Evolutionary conservation across 2,797 vertebrate species (phyloP).

Genomic region (Danio albolineatus): DNA sequence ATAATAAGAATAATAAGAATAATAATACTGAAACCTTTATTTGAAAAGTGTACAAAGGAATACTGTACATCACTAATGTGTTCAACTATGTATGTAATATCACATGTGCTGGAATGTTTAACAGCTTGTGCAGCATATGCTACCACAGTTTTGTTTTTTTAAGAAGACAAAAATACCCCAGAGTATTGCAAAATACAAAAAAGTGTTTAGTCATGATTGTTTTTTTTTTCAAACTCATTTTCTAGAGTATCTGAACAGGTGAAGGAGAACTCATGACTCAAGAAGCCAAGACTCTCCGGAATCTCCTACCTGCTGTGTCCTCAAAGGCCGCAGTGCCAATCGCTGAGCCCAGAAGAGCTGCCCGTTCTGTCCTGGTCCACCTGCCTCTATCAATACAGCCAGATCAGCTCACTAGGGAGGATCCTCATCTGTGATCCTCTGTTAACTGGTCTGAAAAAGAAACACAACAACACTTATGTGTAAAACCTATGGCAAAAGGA

Average conservation of each 20-base stretch:
- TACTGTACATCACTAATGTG: neutral
- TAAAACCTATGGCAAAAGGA: neutral
- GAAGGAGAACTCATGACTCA: slow-evolving; percentile 64
- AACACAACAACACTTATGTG: neutral
- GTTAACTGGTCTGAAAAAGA: neutral
- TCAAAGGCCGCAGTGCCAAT: slow-evolving; percentile 62
- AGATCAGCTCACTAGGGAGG: slow-evolving; percentile 29
- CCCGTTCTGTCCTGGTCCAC: slow-evolving; percentile 65
- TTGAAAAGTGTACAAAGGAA: neutral
- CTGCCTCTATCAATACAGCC: slow-evolving; percentile 63
- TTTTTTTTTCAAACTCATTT: slow-evolving; percentile 33
- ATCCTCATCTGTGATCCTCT: neutral
- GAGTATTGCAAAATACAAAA: neutral
- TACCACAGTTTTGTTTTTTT: neutral
- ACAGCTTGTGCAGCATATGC: slow-evolving; percentile 10
- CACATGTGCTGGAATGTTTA: neutral
- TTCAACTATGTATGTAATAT: slow-evolving; percentile 4
- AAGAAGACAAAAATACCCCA: neutral
- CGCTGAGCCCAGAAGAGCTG: slow-evolving; percentile 36
- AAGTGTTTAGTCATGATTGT: neutral
- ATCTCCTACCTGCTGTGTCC: slow-evolving; percentile 75
- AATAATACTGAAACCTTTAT: neutral
- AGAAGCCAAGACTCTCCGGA: slow-evolving; percentile 62
- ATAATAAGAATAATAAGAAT: no score
- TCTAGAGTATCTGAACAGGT: slow-evolving; percentile 71